Base-by-base conservation (phyloP, 23 tunicate genomes). In the Ciona savignyi region DNA sequence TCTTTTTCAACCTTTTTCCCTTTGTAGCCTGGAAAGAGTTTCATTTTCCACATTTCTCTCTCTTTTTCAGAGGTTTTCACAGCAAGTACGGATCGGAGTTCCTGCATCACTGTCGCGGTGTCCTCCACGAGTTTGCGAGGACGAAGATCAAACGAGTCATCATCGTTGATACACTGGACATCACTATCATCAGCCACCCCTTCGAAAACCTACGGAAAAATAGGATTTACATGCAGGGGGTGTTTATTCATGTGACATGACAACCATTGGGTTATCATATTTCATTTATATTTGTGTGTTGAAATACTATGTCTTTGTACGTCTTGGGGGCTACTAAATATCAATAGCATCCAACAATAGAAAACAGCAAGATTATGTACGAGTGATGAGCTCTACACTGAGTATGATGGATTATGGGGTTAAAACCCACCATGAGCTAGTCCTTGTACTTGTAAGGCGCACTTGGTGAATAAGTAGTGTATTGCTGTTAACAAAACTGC, bases 41-140 rank as follows among this genome's bases (percentile, higher is more conserved):
- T 74, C n/a, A 48, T 33, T 68, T 90, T 90, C 75, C 97, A 66
- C 61, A 80, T 77, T 32, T 84, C 90, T 32, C 97, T 73, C 60
- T 90, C 75, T 35, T 83, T 65, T 29, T 65, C 90, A 22, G 80
- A 80, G 1, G 97, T 90, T 28, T 77, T 82, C 0, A 73, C 74
- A 23, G 83, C 87, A 28, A 90, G 78, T 2, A 90, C 97, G 0
- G 97, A 90, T 79, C 75, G 67, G 27, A 90, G 68, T 71, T 90
- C 97, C 29, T 62, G 83, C 56, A 90, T 79, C 11, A 90, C 85
- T 26, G 78, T 66, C 2, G 70, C 65, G 25, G 97, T 77, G 31
- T 79, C 76, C 60, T 78, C 90, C 34, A 29, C 64, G 19, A 72
- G 48, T 29, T 72, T 49, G 2, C 6, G 48, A 23, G 76, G 28